phyloP scores from a whole-genome alignment of 2,797 vertebrate species.

The Champsocephalus gunnari region DNA sequence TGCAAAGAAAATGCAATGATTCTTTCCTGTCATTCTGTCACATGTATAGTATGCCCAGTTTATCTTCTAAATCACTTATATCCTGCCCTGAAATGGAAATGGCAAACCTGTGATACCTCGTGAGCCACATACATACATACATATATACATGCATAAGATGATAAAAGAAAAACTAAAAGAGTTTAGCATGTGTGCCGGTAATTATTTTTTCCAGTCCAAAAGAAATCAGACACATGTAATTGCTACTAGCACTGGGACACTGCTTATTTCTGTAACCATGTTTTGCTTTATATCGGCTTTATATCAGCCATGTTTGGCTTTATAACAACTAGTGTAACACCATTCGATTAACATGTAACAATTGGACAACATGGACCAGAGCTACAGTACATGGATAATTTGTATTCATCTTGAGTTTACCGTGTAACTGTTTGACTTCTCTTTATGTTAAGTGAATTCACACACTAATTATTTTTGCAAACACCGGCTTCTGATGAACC shows the following conservation, averaged over 20 bases:
- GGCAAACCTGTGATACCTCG: not conserved
- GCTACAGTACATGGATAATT: slow-evolving; percentile 20
- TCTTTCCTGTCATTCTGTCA: not conserved
- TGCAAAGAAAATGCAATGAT: not conserved
- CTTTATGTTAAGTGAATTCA: slow-evolving; percentile 66
- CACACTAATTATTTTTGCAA: slow-evolving; percentile 71
- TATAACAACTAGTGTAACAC: not conserved
- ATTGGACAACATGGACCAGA: not conserved
- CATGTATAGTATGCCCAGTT: not conserved
- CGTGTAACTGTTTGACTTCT: slow-evolving; percentile 59
- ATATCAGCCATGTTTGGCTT: not conserved
- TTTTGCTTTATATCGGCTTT: not conserved
- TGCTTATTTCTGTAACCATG: too few species aligned
- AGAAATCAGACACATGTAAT: too few species aligned
- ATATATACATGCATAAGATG: not conserved
- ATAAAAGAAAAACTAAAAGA: not conserved
- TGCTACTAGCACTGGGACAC: too few species aligned
- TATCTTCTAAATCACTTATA: not conserved
- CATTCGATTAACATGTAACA: not conserved
- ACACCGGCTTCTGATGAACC: slow-evolving; percentile 60
- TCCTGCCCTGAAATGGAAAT: not conserved
- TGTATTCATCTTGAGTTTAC: slow-evolving; percentile 48
- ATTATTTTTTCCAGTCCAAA: too few species aligned
- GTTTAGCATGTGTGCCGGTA: not conserved
- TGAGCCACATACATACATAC: not conserved